These are phyloP conservation scores for Acanthosoma haemorrhoidale DNA, from an alignment of 2,888 invertebrate genomes.

Conservation along the genomic window DNA sequence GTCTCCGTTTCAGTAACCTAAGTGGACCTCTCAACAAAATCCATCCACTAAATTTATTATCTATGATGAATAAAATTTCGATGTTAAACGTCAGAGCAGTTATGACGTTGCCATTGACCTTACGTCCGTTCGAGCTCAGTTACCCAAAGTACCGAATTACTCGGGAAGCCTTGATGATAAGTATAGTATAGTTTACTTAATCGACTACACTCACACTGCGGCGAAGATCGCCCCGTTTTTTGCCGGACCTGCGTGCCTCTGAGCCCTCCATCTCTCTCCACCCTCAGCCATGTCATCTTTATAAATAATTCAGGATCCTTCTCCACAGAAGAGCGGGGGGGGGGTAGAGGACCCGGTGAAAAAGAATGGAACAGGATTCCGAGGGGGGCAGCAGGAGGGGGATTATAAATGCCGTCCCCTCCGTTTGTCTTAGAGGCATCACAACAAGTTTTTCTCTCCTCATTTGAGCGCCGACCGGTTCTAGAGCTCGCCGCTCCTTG, in stretches of 20 bases:
- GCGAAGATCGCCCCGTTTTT: not conserved
- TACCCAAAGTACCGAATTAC: too few relatives aligned
- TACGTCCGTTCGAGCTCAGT: too few relatives aligned
- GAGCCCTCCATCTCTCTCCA: too few relatives aligned
- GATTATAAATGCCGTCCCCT: not conserved
- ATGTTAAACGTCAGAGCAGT: too few relatives aligned
- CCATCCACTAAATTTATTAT: too few relatives aligned
- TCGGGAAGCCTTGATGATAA: too few relatives aligned
- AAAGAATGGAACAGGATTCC: conserved; percentile 27
- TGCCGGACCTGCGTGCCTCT: not conserved
- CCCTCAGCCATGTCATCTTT: conserved; percentile 25
- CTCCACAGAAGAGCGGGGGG: not conserved
- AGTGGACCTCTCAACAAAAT: too few relatives aligned
- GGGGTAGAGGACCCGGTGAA: not conserved
- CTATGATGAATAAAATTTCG: too few relatives aligned
- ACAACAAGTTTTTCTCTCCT: conserved; percentile 27
- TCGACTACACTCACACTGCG: not conserved
- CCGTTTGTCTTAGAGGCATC: conserved; percentile 23
- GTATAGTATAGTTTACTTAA: too few relatives aligned
- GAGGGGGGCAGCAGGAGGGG: not conserved
- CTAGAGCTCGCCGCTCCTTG: not conserved
- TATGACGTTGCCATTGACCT: too few relatives aligned
- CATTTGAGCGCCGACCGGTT: not conserved
- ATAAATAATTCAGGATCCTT: conserved; percentile 20
- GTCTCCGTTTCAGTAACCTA: too few relatives aligned